A percentile compares a stretch with the other conserved stretches of the same genome.
phyloP scores from a whole-genome alignment of 2,797 vertebrate species.

The Labeo calbasu region DNA sequence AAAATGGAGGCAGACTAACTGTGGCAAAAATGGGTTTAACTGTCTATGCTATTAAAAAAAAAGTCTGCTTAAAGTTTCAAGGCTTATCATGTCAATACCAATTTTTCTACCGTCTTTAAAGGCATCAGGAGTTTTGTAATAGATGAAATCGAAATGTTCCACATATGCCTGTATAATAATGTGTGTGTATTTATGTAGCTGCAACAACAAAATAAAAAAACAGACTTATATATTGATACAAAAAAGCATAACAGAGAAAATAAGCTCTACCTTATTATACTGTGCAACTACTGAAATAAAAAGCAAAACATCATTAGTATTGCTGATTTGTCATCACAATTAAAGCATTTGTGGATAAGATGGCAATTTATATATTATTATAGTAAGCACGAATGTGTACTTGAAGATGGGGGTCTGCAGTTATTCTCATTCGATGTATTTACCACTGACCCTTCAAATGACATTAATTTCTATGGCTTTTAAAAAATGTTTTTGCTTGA shows the following conservation, averaged over 20 bases:
- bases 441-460: not conserved
- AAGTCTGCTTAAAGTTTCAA: not conserved
- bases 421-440: constrained; percentile 3
- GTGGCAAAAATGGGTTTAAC: not conserved
- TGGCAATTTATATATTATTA: not conserved
- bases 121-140: not conserved
- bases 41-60: not conserved
- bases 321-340: constrained; percentile 5
- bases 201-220: not conserved
- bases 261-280: not conserved
- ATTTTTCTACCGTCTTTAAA: not conserved
- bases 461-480: not conserved
- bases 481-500: not conserved
- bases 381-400: constrained; percentile 1
- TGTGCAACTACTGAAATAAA: constrained; percentile 1
- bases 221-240: not conserved
- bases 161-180: not conserved
- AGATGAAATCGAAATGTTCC: not conserved
- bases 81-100: not conserved
- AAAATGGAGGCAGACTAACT: not conserved
- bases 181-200: constrained; percentile 11
- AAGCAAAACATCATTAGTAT: not conserved
- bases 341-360: constrained; percentile 3
- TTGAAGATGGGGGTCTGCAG: not conserved
- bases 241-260: not conserved